A percentile compares a stretch with the other conserved stretches of the same genome.
Conservation (phyloP, 1,140 invertebrate genomes). For the Melanaphis sacchari region DNA sequence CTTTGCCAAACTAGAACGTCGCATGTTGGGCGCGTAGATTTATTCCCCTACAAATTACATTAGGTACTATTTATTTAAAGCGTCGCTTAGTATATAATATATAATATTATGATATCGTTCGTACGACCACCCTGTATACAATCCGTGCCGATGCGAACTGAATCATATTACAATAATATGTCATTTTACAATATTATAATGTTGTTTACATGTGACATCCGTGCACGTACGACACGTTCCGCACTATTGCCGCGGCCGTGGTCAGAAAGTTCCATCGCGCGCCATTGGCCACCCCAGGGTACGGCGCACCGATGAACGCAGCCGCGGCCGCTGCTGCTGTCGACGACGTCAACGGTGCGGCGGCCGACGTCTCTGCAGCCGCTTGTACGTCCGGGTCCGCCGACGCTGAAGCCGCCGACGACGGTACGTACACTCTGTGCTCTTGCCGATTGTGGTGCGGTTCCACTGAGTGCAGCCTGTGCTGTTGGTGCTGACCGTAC, state of each 20-base stretch:
- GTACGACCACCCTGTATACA: not conserved
- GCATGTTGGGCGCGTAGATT: not conserved
- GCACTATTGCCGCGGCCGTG: conserved; percentile 74
- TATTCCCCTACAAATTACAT: not conserved
- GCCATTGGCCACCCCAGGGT: conserved; percentile 64
- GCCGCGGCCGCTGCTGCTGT: not conserved
- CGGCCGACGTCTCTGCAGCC: conserved; percentile 61
- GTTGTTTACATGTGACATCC: conserved; percentile 71
- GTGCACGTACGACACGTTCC: conserved; percentile 77
- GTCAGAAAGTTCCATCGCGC: conserved; percentile 67
- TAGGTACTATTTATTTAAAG: not conserved
- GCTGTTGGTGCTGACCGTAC: conserved; percentile 45
- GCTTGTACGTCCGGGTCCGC: conserved; percentile 63
- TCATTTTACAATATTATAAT: not conserved
- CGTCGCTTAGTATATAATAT: not conserved
- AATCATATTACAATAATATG: not conserved
- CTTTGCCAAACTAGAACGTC: not conserved
- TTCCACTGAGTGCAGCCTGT: conserved; percentile 18
- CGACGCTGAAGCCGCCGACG: not conserved
- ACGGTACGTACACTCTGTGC: conserved; percentile 31
- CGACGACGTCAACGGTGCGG: not conserved
- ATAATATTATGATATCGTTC: not conserved
- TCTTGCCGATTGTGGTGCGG: not conserved
- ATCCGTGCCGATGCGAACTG: not conserved
- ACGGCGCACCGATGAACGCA: conserved; percentile 62